Conservation (phyloP, 1,140 invertebrate genomes). For the Drosophila punjabiensis region DNA sequence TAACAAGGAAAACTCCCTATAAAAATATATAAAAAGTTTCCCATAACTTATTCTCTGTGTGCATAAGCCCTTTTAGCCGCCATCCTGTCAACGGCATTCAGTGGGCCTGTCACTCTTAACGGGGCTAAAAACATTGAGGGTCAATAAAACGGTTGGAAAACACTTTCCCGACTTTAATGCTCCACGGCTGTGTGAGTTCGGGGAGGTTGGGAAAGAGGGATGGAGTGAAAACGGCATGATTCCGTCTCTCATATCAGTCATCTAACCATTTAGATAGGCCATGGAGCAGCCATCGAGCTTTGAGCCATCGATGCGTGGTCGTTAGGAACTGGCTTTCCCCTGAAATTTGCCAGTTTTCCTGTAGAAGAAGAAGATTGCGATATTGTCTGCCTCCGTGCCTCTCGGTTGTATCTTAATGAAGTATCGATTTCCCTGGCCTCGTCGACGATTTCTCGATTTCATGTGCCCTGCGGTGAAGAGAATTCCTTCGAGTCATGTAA, state of each 20-base stretch:
- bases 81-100: slow-evolving; percentile 41
- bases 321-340: slow-evolving; percentile 50
- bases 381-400: slow-evolving; percentile 19
- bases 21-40: not conserved
- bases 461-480: slow-evolving; percentile 58
- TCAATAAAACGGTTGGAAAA: slow-evolving; percentile 57
- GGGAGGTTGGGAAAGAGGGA: not conserved
- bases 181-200: slow-evolving; percentile 3
- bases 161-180: slow-evolving; percentile 38
- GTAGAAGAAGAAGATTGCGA: slow-evolving; percentile 24
- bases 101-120: slow-evolving; percentile 24
- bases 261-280: slow-evolving; percentile 77
- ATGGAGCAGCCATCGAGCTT: slow-evolving; percentile 20
- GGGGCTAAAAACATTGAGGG: slow-evolving; percentile 51
- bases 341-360: slow-evolving; percentile 8
- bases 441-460: slow-evolving; percentile 65
- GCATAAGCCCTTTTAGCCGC: slow-evolving; percentile 15
- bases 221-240: slow-evolving; percentile 36
- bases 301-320: slow-evolving; percentile 55
- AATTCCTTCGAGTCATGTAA: slow-evolving; percentile 83
- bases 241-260: slow-evolving; percentile 69
- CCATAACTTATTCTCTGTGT: slow-evolving; percentile 2
- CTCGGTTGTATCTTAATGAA: slow-evolving; percentile 75
- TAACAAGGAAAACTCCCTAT: not conserved
- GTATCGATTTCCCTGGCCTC: slow-evolving; percentile 74